A percentile compares a stretch with the other conserved stretches of the same genome.
Evolutionary conservation across 2,888 invertebrate species (phyloP).

Genomic region (Leptopilina drosophilae): DNA sequence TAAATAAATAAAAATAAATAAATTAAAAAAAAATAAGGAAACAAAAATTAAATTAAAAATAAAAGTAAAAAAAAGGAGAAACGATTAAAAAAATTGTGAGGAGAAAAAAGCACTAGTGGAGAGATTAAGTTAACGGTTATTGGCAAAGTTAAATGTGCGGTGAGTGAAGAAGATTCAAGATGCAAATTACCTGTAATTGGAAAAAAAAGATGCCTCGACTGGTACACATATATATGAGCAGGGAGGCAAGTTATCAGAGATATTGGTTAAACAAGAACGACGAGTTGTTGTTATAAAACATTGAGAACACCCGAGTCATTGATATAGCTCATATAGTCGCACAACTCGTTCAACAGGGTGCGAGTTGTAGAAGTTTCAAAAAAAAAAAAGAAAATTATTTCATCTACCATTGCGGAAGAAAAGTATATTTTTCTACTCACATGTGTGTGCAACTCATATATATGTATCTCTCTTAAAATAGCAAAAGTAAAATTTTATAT

Average conservation of each 20-base stretch:
- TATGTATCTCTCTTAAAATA: conserved; percentile 82
- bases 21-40: neutral
- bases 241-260: conserved; percentile 8
- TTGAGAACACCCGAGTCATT: neutral
- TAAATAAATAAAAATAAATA: too few species aligned
- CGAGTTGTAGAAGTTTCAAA: conserved; percentile 42
- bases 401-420: conserved; percentile 78
- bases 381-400: conserved; percentile 37
- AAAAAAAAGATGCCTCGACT: conserved; percentile 24
- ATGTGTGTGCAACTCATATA: conserved; percentile 87
- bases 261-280: conserved; percentile 22
- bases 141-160: neutral
- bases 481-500: conserved; percentile 81
- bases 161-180: conserved; percentile 6
- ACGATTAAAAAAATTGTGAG: neutral
- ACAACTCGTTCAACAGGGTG: conserved; percentile 54
- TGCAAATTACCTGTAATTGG: conserved; percentile 15
- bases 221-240: neutral
- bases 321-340: neutral
- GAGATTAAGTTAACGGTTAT: neutral
- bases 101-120: neutral
- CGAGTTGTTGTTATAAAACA: conserved; percentile 6
- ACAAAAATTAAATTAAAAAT: too few species aligned
- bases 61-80: neutral
- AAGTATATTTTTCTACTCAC: neutral